phyloP scores from a whole-genome alignment of 2,797 vertebrate species.

The Peromyscus eremicus region DNA sequence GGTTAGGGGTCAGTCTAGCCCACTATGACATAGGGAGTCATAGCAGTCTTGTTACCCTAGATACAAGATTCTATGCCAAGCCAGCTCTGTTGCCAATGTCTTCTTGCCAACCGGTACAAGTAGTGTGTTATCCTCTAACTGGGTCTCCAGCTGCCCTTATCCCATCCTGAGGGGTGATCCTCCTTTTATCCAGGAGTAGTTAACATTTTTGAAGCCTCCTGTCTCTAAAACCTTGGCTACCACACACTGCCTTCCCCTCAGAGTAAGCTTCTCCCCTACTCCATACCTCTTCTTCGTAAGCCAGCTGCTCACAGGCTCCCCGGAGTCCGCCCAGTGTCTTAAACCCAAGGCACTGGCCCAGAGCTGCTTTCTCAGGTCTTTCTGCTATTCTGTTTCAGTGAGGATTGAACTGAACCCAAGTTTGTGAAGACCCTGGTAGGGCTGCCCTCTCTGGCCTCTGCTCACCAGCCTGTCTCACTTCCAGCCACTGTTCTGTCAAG shows the following conservation, averaged over 20 bases:
- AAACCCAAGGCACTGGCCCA: background rate
- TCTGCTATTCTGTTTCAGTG: background rate
- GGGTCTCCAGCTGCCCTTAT: too few species aligned
- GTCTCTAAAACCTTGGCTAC: background rate
- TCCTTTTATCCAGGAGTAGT: background rate
- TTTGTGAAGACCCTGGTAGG: background rate
- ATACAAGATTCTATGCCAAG: background rate
- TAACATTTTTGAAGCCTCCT: background rate
- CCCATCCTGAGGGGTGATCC: background rate
- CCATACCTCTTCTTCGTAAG: too few species aligned
- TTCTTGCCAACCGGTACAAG: background rate
- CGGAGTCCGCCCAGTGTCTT: background rate
- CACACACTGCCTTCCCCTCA: background rate
- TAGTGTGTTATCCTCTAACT: background rate
- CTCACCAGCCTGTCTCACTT: background rate
- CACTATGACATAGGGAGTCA: rapidly evolving
- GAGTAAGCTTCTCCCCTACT: background rate
- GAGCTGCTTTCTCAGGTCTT: background rate
- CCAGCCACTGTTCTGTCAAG: background rate
- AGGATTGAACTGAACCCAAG: background rate
- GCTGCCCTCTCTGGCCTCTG: background rate
- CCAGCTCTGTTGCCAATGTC: background rate
- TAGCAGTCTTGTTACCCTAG: background rate
- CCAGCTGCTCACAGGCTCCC: background rate
- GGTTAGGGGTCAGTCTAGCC: background rate